Evolutionary conservation across 2,113 vertebrate species (phyloP), one percentile per base, ranked within the genome.

Genomic region (Muntiacus reevesi): DNA sequence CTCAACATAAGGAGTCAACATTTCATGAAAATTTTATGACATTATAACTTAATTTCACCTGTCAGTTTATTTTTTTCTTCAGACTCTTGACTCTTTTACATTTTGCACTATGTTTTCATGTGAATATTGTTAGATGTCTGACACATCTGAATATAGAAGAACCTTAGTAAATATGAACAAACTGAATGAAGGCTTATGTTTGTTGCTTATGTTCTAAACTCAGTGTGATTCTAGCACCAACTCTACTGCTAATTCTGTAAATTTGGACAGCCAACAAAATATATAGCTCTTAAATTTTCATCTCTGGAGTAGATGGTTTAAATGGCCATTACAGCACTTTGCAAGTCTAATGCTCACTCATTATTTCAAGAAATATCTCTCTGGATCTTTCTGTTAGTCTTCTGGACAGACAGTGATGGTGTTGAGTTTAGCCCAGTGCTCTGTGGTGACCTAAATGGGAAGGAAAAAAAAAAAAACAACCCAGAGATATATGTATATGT

Each of bases 291-390:
- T 92, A 91, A 45, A 60, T 90, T 79, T 78, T 89, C 23, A 19
- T 64, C 17, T 55, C 27, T 79, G 25, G 92, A 83, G 43, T 33
- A 36, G 12, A 11, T 27, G 2, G 0, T 17, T 91, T 64, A 50
- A 36, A 59, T 36, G 62, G 27, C 4, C 6, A 93, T 89, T 67
- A 84, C 25, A 95, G 84, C 15, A 87, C 8, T 85, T 94, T 64
- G 5, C 4, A 76, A 17, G 3, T 85, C 54, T 45, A 92, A 74
- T 30, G 7, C 9, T 86, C 23, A 93, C 5, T 89, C 15, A n/a
- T 64, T 55, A 78, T 76, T 52, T 93, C 2, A 59, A 76, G 50
- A 71, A 71, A 27, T 87, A 28, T 52, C 8, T 79, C 0, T 57
- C 8, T 57, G 36, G 8, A 84, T 9, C n/a, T 84, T 14, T 57